Base-by-base conservation (phyloP, 2,113 vertebrate genomes). In the Mola mola region DNA sequence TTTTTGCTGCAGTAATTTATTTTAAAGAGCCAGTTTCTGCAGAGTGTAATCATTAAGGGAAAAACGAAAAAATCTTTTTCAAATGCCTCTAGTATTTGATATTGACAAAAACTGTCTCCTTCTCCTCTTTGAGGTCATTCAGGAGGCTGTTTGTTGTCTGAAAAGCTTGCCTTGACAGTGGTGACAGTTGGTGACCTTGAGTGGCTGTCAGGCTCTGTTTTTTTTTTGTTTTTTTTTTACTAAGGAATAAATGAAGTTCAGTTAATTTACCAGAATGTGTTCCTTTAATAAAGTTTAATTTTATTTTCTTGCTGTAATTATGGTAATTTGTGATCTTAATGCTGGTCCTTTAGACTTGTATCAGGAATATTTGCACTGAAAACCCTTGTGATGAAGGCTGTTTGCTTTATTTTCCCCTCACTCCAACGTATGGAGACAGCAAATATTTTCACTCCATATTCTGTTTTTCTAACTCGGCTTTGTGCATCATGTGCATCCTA, bases 401-500 rank as follows among this genome's bases (percentile, higher is more conserved):
- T 58, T 60, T 48, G 71, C 56, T 34, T 22, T 43, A 56, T 47
- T 26, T n/a, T 11, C 10, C 2, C 51, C 34, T 3, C 8, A 3
- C 6, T 16, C 41, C 16, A 15, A 57, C 57, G 26, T 50, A 53
- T 26, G 17, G 8, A 42, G 8, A 53, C 11, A 25, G 61, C 34
- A 68, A 71, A 78, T 53, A 75, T 19, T 16, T 44, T 57, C 6
- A 15, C 31, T 26, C 4, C 33, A 22, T 53, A 8, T 29, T 59
- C 26, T 20, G 6, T 58, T 66, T 75, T 67, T 56, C 38, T 37
- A 10, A 46, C 60, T 57, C 43, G 24, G 47, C 67, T 52, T 48
- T 55, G 47, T 72, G 59, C 52, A 62, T 72, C 29, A 28, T 78
- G 44, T 52, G 58, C 47, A 66, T 77, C 48, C 47, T 71, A 61